Evolutionary conservation across 2,888 invertebrate genomes (phyloP), one percentile per base, ranked within the genome.

Genomic region (Punctoribates punctum): DNA sequence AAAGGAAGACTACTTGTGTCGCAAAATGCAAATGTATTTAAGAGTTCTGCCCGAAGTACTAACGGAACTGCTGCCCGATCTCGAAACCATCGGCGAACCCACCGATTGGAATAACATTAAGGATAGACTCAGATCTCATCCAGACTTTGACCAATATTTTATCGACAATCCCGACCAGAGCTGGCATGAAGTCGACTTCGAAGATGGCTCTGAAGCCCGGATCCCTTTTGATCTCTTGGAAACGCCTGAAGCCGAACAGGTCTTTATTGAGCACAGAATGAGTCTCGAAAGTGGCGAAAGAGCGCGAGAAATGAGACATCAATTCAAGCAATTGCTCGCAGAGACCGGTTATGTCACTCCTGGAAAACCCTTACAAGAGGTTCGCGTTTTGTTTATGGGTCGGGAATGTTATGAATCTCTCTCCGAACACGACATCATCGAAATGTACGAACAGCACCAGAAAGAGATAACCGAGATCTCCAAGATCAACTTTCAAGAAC

Each of bases 311-410:
- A 92, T 93, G 90, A 93, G 94, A 84, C 91, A 93, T 82, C 94
- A 96, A 83, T 97, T 97, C 85, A 94, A 94, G 84, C 90, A 93
- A 82, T 87, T 96, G 25, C 87, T 97, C 75, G 93, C 94, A 84
- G 95, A 95, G 84, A 95, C 95, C 0, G 92, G 93, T 1, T 95
- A 96, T 84, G 94, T 96, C 42, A 95, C 94, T 1, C 94, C 96
- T 0, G 96, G 96, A n/a, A 95, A 96, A 85, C 90, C 91, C 81
- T 85, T 96, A 79, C 90, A 91, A 0, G 96, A 96, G 85, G 94
- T 95, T 51, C 82, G 84, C 75, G 83, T 96, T 3, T 86, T 95
- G 77, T 91, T 97, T 83, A 92, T 95, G 91, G 96, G 96, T 0
- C 88, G 95, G 57, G 95, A 96, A 84, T 95, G 95, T 83, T 96